Conservation (phyloP, 2,797 vertebrate species). For the Brachyrhaphis roseni region DNA sequence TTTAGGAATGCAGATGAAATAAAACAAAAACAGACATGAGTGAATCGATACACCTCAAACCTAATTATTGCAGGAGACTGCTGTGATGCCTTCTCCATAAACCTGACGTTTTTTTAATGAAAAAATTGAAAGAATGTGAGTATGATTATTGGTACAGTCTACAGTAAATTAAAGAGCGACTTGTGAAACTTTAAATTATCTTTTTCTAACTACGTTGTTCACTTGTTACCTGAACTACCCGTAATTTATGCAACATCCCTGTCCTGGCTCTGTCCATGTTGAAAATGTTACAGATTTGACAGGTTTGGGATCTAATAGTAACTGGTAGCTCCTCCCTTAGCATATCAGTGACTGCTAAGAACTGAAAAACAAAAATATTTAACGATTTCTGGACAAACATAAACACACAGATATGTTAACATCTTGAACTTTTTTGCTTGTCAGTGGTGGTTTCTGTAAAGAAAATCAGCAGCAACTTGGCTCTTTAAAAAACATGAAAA, state of each 20-base stretch:
- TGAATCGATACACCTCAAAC: constrained; percentile 75
- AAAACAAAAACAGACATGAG: constrained; percentile 76
- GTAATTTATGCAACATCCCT: constrained; percentile 93
- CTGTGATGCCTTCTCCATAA: constrained; percentile 73
- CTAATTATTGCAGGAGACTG: constrained; percentile 82
- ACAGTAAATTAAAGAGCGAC: constrained; percentile 51
- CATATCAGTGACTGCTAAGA: constrained; percentile 69
- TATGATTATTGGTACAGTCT: constrained; percentile 57
- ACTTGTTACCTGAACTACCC: constrained; percentile 90
- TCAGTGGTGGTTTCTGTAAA: constrained; percentile 56
- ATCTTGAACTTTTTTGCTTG: constrained; percentile 68
- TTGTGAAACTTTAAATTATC: constrained; percentile 83
- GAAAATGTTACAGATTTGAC: constrained; percentile 62
- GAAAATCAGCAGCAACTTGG: constrained; percentile 48
- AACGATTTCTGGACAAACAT: constrained; percentile 56
- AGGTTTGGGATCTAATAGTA: constrained; percentile 65
- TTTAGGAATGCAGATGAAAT: constrained; percentile 80
- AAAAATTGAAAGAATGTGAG: constrained; percentile 60
- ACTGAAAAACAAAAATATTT: constrained; percentile 54
- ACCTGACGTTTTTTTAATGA: constrained; percentile 72
- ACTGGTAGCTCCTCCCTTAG: constrained; percentile 71
- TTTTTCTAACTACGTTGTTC: constrained; percentile 78
- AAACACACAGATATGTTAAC: constrained; percentile 75
- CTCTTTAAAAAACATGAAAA: constrained; percentile 17
- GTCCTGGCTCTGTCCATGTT: constrained; percentile 77